Conservation (phyloP, 2,797 vertebrate genomes). For the Pipistrellus nathusii region DNA sequence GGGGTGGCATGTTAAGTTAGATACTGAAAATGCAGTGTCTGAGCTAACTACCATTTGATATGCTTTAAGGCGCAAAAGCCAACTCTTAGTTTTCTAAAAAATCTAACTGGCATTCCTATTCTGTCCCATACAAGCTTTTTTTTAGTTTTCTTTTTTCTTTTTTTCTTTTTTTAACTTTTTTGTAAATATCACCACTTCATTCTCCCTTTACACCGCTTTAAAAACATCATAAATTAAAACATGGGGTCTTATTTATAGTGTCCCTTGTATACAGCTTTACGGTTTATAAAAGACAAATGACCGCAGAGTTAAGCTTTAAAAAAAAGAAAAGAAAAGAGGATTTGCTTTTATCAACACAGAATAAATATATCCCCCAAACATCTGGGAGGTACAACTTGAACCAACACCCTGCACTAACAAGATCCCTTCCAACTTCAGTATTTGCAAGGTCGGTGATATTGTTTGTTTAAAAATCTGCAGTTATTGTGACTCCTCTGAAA, state of each 20-base stretch:
- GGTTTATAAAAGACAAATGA: slow-evolving; percentile 91
- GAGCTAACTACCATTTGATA: slow-evolving; percentile 85
- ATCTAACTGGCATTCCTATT: slow-evolving; percentile 90
- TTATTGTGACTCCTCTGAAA: slow-evolving; percentile 94
- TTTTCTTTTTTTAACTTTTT: slow-evolving; percentile 67
- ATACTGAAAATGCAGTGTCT: slow-evolving; percentile 82
- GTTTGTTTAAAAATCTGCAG: slow-evolving; percentile 91
- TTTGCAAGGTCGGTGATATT: slow-evolving; percentile 91
- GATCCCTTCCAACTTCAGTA: slow-evolving; percentile 89
- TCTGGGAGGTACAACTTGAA: slow-evolving; percentile 85
- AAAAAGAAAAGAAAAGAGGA: slow-evolving; percentile 81
- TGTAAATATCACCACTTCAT: slow-evolving; percentile 88
- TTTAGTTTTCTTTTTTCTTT: background rate
- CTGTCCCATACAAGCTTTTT: slow-evolving; percentile 89
- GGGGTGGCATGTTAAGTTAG: slow-evolving; percentile 82
- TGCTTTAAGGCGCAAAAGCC: slow-evolving; percentile 87
- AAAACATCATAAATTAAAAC: slow-evolving; percentile 91
- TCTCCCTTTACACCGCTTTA: slow-evolving; percentile 90
- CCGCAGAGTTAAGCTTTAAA: slow-evolving; percentile 86
- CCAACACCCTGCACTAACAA: slow-evolving; percentile 89
- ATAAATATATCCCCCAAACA: slow-evolving; percentile 89
- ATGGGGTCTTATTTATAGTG: slow-evolving; percentile 88
- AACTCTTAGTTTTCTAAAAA: slow-evolving; percentile 88
- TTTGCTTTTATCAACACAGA: slow-evolving; percentile 88
- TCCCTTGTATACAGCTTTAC: slow-evolving; percentile 88